These are phyloP conservation scores for Glandiceps talaboti DNA, from an alignment of 53 echinoderm and acorn worm species.

Conservation along the genomic window DNA sequence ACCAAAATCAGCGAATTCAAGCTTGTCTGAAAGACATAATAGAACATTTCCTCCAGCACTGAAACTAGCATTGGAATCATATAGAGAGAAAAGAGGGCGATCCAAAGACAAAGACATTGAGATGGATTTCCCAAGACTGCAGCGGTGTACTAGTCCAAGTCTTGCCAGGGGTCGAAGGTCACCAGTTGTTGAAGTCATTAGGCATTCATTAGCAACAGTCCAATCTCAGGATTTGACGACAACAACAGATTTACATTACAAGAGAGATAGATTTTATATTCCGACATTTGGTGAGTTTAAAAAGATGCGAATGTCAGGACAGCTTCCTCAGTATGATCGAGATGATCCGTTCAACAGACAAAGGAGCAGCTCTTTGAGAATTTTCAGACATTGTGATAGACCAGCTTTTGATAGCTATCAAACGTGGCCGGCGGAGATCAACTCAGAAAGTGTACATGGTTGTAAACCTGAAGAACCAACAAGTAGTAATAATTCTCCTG, in stretches of 20 bases:
- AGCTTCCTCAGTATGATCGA: neutral
- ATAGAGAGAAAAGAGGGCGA: neutral
- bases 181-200: neutral
- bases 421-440: neutral
- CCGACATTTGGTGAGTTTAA: neutral
- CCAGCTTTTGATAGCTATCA: neutral
- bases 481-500: neutral
- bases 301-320: neutral
- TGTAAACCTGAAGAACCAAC: neutral
- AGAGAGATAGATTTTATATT: neutral
- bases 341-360: neutral
- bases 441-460: neutral
- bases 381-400: neutral
- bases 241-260: no score
- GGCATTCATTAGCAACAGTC: neutral
- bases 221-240: neutral
- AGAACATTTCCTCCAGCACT: neutral
- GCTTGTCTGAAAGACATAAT: no score
- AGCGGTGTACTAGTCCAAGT: neutral
- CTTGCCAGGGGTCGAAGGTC: constrained; percentile 1
- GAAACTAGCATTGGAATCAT: neutral
- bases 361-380: neutral
- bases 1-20: no score
- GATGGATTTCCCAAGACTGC: neutral
- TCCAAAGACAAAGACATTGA: neutral